phyloP scores from a whole-genome alignment of 2,797 vertebrate genomes.

The Danio kyathit region DNA sequence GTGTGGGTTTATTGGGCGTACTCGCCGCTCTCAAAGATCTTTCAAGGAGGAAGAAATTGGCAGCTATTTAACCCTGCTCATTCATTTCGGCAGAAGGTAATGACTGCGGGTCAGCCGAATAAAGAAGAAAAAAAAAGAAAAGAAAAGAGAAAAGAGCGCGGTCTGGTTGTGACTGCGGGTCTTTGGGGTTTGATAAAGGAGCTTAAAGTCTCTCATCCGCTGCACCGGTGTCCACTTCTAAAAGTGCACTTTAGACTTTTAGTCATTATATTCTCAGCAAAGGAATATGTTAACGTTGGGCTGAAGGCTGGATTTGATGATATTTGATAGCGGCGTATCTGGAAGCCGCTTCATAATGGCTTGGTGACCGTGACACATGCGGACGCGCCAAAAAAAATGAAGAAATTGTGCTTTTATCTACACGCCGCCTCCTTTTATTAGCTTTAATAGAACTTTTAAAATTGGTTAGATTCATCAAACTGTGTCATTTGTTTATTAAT shows the following conservation, averaged over 20 bases:
- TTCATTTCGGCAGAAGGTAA: constrained; percentile 59
- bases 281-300: constrained; percentile 34
- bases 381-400: neutral
- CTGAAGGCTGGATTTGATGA: constrained; percentile 38
- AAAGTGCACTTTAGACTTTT: constrained; percentile 17
- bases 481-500: no score
- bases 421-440: no score
- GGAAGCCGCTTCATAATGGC: constrained; percentile 30
- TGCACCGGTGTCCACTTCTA: constrained; percentile 49
- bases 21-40: constrained; percentile 75
- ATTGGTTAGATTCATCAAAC: no score
- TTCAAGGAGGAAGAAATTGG: constrained; percentile 67
- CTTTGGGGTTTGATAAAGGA: constrained; percentile 54
- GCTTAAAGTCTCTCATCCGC: constrained; percentile 47
- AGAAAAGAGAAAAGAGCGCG: neutral
- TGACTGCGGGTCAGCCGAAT: constrained; percentile 54
- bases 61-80: constrained; percentile 68
- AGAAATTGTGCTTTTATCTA: no score
- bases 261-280: constrained; percentile 30
- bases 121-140: constrained; percentile 30
- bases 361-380: neutral
- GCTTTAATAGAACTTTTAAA: no score
- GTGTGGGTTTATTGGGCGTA: constrained; percentile 81
- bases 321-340: constrained; percentile 27
- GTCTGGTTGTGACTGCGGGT: constrained; percentile 44